Base-by-base conservation (phyloP, 2,888 invertebrate genomes). In the Leptopilina syphax region DNA sequence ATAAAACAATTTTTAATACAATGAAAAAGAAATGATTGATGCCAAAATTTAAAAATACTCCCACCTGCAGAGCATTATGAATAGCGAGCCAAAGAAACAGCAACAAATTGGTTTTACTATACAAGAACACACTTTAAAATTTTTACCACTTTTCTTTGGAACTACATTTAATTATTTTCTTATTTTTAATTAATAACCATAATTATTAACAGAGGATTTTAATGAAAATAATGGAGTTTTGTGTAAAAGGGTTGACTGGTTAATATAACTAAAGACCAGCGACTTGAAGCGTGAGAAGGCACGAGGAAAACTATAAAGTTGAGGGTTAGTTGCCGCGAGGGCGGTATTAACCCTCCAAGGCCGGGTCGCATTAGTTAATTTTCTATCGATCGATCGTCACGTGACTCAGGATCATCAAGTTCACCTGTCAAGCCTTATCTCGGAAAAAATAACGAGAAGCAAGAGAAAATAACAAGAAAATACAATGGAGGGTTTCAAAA, bases 331-430 rank as follows among this genome's bases (percentile, higher is more conserved):
- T 73, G 54, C 57, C 24, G 70, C n/a, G 34, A 57, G 34, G 70
- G 50, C n/a, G 54, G n/a, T 34, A n/a, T 57, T n/a, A 13, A 34
- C 34, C 57, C 70, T 27, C 68, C 50, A 12, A 70, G 68, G 50
- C 50, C 24, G 27, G 68, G 13, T 73, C 54, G 70, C 54, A 73
- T 73, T 73, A 73, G 34, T 54, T 27, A 73, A 27, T 57, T 54
- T 73, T 54, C 54, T 73, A 24, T 34, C 27, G 70, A 73, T 73
- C 70, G 70, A 73, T 73, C 13, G 8, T 73, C 54, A 73, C 70
- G 70, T 73, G 70, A 73, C 70, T 73, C 7, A 54, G 12, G 54
- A 73, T 73, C 70, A 57, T 73, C 70, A 34, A 73, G 70, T 57
- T 57, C n/a, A 73, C 54, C 27, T 57, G 27, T 73, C 50, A 34